phyloP scores from a whole-genome alignment of 2,888 invertebrate genomes.

The Aporophyla lueneburgensis region DNA sequence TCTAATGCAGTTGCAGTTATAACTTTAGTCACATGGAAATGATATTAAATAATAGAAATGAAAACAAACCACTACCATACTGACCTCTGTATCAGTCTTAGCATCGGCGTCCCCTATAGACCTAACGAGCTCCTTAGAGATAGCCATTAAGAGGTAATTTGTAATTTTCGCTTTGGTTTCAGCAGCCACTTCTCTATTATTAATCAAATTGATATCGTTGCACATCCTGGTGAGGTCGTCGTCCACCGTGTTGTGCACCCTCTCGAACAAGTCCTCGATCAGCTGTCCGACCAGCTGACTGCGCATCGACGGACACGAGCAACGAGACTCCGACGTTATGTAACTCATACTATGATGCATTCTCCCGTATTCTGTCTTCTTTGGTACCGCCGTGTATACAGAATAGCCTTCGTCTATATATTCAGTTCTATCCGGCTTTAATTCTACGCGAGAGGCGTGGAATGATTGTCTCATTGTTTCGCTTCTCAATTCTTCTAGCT shows the following conservation, averaged over 20 bases:
- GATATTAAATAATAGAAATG: conserved; percentile 51
- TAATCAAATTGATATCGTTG: conserved; percentile 80
- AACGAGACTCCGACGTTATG: conserved; percentile 84
- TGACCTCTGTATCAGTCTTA: conserved; percentile 89
- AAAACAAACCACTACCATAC: conserved; percentile 73
- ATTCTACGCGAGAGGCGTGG: conserved; percentile 85
- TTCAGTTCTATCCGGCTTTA: conserved; percentile 87
- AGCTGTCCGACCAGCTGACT: conserved; percentile 87
- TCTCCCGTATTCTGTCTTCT: conserved; percentile 86
- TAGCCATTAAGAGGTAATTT: conserved; percentile 89
- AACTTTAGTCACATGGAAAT: conserved; percentile 82
- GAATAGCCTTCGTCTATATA: conserved; percentile 88
- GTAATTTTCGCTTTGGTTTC: conserved; percentile 89
- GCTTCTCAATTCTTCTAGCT: conserved; percentile 87
- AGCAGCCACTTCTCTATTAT: conserved; percentile 79
- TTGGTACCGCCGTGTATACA: conserved; percentile 87
- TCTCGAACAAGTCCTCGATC: conserved; percentile 87
- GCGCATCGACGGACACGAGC: conserved; percentile 87
- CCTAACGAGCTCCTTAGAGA: conserved; percentile 89
- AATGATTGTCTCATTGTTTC: conserved; percentile 86
- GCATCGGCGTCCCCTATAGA: conserved; percentile 89
- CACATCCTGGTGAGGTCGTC: conserved; percentile 85
- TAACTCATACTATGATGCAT: conserved; percentile 90
- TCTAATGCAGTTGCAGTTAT: conserved; percentile 67
- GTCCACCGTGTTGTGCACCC: conserved; percentile 85